Evolutionary conservation across 2,888 invertebrate genomes (phyloP).

Genomic region (Conistra vaccinii): DNA sequence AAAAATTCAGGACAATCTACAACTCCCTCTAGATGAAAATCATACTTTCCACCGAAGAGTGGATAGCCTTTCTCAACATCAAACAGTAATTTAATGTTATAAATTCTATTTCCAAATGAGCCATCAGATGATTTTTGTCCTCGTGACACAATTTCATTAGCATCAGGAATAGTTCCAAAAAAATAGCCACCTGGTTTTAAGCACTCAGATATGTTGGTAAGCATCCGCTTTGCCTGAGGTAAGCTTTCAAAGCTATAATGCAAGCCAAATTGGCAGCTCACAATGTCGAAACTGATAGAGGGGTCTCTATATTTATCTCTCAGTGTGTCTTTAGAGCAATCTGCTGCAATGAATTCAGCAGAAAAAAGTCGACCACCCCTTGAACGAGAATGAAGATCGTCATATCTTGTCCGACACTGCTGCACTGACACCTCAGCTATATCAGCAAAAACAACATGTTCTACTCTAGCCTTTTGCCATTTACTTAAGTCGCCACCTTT

Average conservation of each 20-base stretch:
- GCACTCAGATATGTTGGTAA: constrained; percentile 97
- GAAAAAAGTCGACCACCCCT: constrained; percentile 91
- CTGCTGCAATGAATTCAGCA: constrained; percentile 97
- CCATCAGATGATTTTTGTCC: constrained; percentile 90
- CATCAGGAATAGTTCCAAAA: constrained; percentile 98
- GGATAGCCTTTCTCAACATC: constrained; percentile 92
- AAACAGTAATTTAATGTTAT: constrained; percentile 93
- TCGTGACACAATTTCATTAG: constrained; percentile 96
- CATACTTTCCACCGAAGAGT: constrained; percentile 98
- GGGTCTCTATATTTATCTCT: constrained; percentile 94
- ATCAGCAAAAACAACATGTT: constrained; percentile 97
- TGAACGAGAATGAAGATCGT: constrained; percentile 91
- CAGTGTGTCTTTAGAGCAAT: constrained; percentile 96
- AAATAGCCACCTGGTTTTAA: constrained; percentile 97
- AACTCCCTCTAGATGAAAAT: constrained; percentile 98
- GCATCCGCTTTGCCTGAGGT: constrained; percentile 97
- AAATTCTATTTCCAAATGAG: constrained; percentile 95
- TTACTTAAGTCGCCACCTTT: constrained; percentile 99
- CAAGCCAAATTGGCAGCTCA: constrained; percentile 99
- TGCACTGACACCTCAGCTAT: constrained; percentile 98
- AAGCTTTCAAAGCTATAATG: constrained; percentile 99
- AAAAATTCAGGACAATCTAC: constrained; percentile 99
- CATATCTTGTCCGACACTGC: constrained; percentile 96
- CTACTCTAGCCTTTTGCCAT: constrained; percentile 96
- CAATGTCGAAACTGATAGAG: constrained; percentile 95